A percentile compares a stretch with the other conserved stretches of the same genome.
phyloP scores from a whole-genome alignment of 2,888 invertebrate species.

The Rhogogaster chlorosoma region DNA sequence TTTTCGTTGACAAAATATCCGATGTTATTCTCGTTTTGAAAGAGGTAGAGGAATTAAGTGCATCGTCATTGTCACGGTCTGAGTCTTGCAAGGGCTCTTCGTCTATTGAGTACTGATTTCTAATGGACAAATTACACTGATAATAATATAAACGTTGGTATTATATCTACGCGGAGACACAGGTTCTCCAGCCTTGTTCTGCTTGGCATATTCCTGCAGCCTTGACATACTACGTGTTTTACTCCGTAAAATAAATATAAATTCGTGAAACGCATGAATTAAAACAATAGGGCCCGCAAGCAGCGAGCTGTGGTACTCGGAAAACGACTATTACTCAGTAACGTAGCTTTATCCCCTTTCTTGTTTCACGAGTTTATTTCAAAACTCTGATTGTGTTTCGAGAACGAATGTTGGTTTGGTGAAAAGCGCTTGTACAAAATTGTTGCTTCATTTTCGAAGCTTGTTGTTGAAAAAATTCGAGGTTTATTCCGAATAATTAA shows the following conservation, averaged over 20 bases:
- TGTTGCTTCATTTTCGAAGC: neutral
- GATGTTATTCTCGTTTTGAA: neutral
- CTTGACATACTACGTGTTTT: slow-evolving; percentile 64
- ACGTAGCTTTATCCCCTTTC: neutral
- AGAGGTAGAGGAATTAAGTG: neutral
- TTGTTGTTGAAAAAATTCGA: neutral
- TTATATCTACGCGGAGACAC: slow-evolving; percentile 25
- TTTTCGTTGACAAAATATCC: neutral
- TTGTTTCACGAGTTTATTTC: neutral
- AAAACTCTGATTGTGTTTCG: neutral
- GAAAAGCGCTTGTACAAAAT: neutral
- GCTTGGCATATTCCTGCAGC: slow-evolving; percentile 56
- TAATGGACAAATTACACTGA: slow-evolving; percentile 46
- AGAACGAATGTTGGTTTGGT: neutral
- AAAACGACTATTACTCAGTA: neutral
- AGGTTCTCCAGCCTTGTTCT: slow-evolving; percentile 56
- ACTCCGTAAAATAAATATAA: slow-evolving; percentile 45
- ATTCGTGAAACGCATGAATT: slow-evolving; percentile 48
- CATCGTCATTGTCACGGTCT: slow-evolving; percentile 46
- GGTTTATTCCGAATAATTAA: neutral
- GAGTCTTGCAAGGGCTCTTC: slow-evolving; percentile 34
- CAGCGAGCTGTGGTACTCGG: slow-evolving; percentile 5
- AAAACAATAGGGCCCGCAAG: slow-evolving; percentile 29
- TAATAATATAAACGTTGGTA: slow-evolving; percentile 13
- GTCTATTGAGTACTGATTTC: slow-evolving; percentile 31